A percentile compares a stretch with the other conserved stretches of the same genome.
Conservation (phyloP, 2,888 invertebrate species). For the Acleris holmiana region DNA sequence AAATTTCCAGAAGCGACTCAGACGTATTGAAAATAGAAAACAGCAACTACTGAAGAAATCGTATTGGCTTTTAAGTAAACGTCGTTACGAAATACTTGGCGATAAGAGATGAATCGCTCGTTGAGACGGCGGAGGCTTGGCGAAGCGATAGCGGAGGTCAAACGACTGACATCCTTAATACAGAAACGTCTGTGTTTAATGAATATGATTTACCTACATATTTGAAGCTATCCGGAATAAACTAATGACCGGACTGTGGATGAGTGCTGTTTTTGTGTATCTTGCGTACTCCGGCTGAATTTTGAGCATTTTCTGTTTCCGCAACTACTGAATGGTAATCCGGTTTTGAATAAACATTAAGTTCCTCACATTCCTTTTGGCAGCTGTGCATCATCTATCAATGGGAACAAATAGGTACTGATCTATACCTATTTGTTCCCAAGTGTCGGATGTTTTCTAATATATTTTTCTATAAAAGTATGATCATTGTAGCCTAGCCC, state of each 20-base stretch:
- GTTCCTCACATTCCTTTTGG: no score
- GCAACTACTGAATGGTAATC: no score
- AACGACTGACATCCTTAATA: slow-evolving; percentile 61
- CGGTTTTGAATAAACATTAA: no score
- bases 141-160: slow-evolving; percentile 75
- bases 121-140: slow-evolving; percentile 65
- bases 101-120: slow-evolving; percentile 65
- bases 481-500: no score
- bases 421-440: no score
- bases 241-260: not conserved
- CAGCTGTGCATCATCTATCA: no score
- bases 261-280: no score
- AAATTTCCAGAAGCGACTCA: slow-evolving; percentile 19
- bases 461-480: no score
- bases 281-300: no score
- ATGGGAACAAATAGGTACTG: no score
- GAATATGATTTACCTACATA: slow-evolving; percentile 59
- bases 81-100: slow-evolving; percentile 48
- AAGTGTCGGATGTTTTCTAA: no score
- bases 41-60: slow-evolving; percentile 23
- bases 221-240: not conserved
- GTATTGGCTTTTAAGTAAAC: slow-evolving; percentile 40
- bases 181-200: slow-evolving; percentile 51
- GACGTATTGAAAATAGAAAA: slow-evolving; percentile 28
- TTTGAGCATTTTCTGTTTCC: no score